These are phyloP conservation scores for Centropus unirufus DNA, from an alignment of 2,113 vertebrate species.

Conservation along the genomic window DNA sequence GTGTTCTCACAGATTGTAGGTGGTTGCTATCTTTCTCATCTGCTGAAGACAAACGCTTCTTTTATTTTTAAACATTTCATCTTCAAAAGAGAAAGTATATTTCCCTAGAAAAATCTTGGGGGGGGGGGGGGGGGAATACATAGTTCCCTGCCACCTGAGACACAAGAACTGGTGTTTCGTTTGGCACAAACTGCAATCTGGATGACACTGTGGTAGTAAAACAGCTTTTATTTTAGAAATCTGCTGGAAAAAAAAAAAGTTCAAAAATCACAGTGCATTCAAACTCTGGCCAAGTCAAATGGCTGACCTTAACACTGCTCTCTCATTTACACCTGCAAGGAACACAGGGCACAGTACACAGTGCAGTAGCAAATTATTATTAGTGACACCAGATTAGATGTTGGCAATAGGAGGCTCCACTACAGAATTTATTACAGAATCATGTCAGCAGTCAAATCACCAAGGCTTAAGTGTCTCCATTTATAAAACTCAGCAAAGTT, in stretches of 20 bases:
- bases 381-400: background rate
- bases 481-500: background rate
- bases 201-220: background rate
- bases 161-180: background rate
- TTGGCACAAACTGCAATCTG: background rate
- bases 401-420: background rate
- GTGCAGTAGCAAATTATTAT: background rate
- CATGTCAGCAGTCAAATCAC: background rate
- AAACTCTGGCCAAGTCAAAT: background rate
- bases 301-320: background rate
- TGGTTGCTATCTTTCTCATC: constrained; percentile 53
- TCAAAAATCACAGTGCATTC: background rate
- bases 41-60: constrained; percentile 29
- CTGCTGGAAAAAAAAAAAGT: background rate
- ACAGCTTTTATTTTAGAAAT: background rate
- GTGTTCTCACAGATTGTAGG: constrained; percentile 51
- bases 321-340: background rate
- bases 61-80: constrained; percentile 64
- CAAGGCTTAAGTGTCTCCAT: background rate
- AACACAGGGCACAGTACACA: background rate
- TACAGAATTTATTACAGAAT: background rate
- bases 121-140: background rate
- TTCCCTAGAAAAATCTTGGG: constrained; percentile 20
- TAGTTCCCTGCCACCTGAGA: background rate
- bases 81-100: constrained; percentile 45